phyloP scores from a whole-genome alignment of 2,888 invertebrate species.

The Platerodrilus igneus region DNA sequence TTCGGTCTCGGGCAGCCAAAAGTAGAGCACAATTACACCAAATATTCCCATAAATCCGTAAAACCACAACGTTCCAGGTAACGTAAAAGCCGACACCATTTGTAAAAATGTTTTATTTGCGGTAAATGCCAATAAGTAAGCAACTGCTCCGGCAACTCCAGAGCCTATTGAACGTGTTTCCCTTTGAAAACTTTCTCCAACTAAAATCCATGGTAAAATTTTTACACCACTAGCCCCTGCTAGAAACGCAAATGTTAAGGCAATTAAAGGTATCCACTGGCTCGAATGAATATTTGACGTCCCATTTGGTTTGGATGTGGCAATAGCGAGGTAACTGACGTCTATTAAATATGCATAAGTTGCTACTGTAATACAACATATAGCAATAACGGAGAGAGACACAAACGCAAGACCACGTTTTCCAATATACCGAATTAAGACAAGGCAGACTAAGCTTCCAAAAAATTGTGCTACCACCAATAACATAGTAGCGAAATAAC shows the following conservation, averaged over 20 bases:
- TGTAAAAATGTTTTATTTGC: constrained; percentile 69
- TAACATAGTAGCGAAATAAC: constrained; percentile 69
- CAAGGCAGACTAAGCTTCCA: constrained; percentile 62
- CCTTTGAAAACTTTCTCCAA: constrained; percentile 71
- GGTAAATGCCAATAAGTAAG: constrained; percentile 71
- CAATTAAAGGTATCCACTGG: constrained; percentile 66
- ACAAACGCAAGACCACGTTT: constrained; percentile 65
- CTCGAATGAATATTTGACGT: constrained; percentile 10
- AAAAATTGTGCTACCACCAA: constrained; percentile 66
- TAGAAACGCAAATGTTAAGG: constrained; percentile 64
- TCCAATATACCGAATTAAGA: constrained; percentile 66
- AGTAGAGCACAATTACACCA: constrained; percentile 63
- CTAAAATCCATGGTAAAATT: constrained; percentile 73
- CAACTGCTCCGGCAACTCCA: constrained; percentile 67
- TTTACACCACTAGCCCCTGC: constrained; percentile 68
- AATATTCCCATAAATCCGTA: constrained; percentile 60
- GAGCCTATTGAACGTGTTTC: constrained; percentile 67
- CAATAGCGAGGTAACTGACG: constrained; percentile 25
- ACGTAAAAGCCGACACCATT: constrained; percentile 58
- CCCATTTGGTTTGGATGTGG: not conserved
- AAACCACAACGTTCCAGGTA: constrained; percentile 70
- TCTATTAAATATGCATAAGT: constrained; percentile 49
- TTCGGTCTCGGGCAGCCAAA: constrained; percentile 76
- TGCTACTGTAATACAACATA: constrained; percentile 61
- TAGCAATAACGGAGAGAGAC: constrained; percentile 62